These are phyloP conservation scores for Poeciliopsis infans DNA, from an alignment of 2,797 vertebrate species.

Conservation along the genomic window DNA sequence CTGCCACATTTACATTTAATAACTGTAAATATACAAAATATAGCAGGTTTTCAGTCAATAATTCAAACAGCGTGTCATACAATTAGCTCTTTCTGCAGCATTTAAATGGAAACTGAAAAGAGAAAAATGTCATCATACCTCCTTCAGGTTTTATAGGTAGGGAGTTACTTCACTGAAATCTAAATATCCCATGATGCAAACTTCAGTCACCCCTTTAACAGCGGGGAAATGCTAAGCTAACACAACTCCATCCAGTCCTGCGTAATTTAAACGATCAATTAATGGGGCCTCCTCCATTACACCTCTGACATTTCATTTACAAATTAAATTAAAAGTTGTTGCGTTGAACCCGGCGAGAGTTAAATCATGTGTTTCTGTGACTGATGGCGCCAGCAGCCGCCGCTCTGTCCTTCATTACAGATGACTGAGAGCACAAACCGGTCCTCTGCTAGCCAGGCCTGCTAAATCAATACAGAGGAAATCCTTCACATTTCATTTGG, in stretches of 20 bases:
- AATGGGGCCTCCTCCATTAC: neutral
- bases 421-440: slow-evolving; percentile 50
- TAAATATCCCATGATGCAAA: slow-evolving; percentile 25
- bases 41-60: neutral
- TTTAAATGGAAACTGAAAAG: slow-evolving; percentile 18
- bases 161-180: slow-evolving; percentile 33
- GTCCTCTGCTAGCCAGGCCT: slow-evolving; percentile 41
- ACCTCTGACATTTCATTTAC: slow-evolving; percentile 7
- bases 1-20: neutral
- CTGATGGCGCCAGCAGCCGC: slow-evolving; percentile 33
- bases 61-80: neutral
- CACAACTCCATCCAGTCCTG: neutral
- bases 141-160: slow-evolving; percentile 38
- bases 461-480: slow-evolving; percentile 69
- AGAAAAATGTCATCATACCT: slow-evolving; percentile 6
- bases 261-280: slow-evolving; percentile 12
- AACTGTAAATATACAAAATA: neutral
- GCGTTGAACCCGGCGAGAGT: slow-evolving; percentile 18
- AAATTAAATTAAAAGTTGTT: slow-evolving; percentile 16
- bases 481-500: slow-evolving; percentile 61
- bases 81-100: neutral
- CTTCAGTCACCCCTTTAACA: neutral
- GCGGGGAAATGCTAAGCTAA: slow-evolving; percentile 2
- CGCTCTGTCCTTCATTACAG: slow-evolving; percentile 60
- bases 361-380: slow-evolving; percentile 43